Evolutionary conservation across 2,888 invertebrate genomes (phyloP), one percentile per base, ranked within the genome.

Genomic region (Rosalia funebris): DNA sequence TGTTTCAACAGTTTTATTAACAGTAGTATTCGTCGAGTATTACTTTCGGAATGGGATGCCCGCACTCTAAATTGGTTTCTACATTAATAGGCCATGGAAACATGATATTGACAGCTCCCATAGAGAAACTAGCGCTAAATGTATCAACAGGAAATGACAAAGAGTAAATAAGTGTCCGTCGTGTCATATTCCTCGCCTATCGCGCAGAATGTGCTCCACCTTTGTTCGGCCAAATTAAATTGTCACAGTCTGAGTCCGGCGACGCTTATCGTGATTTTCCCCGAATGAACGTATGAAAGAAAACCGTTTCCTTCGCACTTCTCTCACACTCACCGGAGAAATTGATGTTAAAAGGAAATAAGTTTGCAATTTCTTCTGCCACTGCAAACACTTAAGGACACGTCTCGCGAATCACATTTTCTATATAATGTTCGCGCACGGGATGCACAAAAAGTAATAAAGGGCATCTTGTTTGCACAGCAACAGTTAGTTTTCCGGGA

Each of bases 331-430:
- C 52, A 25, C 34, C 42, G 53, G 12, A 10, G 60, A 55, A 55
- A 60, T 37, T 48, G 60, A 60, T 50, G 60, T 50, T 44, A 39
- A 60, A 48, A 55, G 60, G 60, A 60, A 55, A 54, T 48, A 48
- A 48, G 60, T 55, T 42, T 44, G 55, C 60, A 60, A 55, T 60
- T 60, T 60, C 37, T 48, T 42, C 47, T 47, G 55, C 48, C 45
- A 42, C 44, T 44, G 55, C 60, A 60, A 60, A 60, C 55, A 60
- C 60, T 60, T 44, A 39, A 16, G 10, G 34, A 12, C 14, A 17
- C 50, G 25, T 50, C 50, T 50, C 19, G 19, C 25, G 36, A 50
- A 50, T 50, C 37, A 25, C 25, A 39, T 50, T 39, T 39, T 50
- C 39, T 25, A 39, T 50, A 48, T 48, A 39, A 41, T 39, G 50